Percentiles rank a stretch among this genome's conserved stretches.
phyloP scores from a whole-genome alignment of 2,113 vertebrate species.

The Sylvia atricapilla region DNA sequence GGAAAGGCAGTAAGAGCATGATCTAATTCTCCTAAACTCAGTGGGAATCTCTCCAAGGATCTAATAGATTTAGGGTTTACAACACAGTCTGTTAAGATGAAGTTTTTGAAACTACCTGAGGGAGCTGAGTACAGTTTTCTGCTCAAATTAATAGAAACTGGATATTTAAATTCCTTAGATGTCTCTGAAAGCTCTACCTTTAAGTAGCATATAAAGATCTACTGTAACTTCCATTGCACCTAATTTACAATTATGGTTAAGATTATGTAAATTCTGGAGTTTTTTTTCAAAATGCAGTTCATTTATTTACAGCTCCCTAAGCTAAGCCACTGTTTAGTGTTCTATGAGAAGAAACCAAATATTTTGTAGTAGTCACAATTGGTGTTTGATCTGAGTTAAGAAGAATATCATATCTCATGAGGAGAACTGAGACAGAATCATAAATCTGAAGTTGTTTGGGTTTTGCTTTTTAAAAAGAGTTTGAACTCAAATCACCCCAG shows the following conservation, averaged over 20 bases:
- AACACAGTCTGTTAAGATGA: not conserved
- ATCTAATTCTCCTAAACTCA: not conserved
- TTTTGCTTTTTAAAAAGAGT: conserved; percentile 5
- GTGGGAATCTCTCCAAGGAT: not conserved
- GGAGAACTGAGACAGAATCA: not conserved
- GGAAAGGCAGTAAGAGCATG: not conserved
- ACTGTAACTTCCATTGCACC: conserved; percentile 20
- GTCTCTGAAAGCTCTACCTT: conserved; percentile 19
- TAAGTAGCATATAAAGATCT: conserved; percentile 22
- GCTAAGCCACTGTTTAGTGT: conserved; percentile 8
- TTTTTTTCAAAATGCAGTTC: conserved; percentile 12
- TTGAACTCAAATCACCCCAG: not conserved
- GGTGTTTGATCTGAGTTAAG: not conserved
- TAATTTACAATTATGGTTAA: conserved; percentile 31
- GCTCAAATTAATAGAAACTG: conserved; percentile 27
- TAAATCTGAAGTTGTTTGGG: not conserved
- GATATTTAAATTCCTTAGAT: conserved; percentile 25
- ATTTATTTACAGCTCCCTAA: conserved; percentile 39
- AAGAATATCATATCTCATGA: not conserved
- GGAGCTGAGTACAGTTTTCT: not conserved
- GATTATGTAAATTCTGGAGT: conserved; percentile 20
- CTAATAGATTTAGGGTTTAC: not conserved
- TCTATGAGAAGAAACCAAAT: conserved; percentile 7
- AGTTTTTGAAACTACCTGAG: conserved; percentile 35
- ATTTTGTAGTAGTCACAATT: not conserved